phyloP scores from a whole-genome alignment of 2,888 invertebrate species.

The Oscheius sp. region DNA sequence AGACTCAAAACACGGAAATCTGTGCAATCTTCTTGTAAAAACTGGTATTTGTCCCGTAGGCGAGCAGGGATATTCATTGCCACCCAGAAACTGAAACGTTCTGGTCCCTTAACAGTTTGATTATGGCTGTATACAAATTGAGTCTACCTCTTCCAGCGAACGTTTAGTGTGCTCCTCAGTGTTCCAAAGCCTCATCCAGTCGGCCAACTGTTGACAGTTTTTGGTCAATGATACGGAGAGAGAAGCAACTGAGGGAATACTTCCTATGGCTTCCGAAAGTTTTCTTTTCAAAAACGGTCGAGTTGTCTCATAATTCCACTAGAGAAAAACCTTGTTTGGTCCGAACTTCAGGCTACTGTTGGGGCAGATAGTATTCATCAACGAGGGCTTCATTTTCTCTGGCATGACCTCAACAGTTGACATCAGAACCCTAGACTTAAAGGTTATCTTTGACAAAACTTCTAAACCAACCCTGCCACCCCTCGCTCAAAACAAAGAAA shows the following conservation, averaged over 20 bases:
- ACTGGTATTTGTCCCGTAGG: conserved; percentile 4
- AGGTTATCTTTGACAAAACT: not conserved
- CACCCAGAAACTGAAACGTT: conserved; percentile 28
- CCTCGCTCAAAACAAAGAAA: conserved; percentile 3
- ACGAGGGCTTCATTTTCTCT: not conserved
- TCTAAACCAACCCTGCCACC: conserved; percentile 10
- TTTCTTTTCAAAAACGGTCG: conserved; percentile 5
- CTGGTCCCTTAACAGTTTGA: conserved; percentile 5
- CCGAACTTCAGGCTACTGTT: not conserved
- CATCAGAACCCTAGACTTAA: not conserved
- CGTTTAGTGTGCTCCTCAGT: not conserved
- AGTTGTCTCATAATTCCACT: not conserved
- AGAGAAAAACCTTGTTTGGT: not conserved
- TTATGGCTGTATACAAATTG: not conserved
- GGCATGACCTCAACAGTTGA: not conserved
- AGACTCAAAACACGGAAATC: conserved; percentile 3
- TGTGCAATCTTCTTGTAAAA: conserved; percentile 13
- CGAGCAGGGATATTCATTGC: not conserved
- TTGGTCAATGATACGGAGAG: not conserved
- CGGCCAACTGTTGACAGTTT: conserved; percentile 5
- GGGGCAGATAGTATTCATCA: not conserved
- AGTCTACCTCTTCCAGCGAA: not conserved
- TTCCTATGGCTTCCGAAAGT: not conserved
- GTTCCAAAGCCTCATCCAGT: conserved; percentile 27
- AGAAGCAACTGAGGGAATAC: not conserved